Evolutionary conservation across 2,888 invertebrate species (phyloP), one percentile per base, ranked within the genome.

Genomic region (Smittia sp.): DNA sequence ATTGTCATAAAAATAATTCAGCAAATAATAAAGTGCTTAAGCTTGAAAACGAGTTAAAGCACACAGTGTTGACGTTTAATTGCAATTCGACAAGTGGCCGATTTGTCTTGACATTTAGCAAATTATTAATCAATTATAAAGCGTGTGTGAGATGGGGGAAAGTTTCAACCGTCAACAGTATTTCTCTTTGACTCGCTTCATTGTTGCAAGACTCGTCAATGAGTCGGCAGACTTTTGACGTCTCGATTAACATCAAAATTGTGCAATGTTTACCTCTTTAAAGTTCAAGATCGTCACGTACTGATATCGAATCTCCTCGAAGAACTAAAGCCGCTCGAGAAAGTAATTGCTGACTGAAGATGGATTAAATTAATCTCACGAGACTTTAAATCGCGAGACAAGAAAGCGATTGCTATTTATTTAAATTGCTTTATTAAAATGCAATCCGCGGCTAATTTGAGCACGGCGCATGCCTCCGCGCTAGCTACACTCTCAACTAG

Each of bases 401-500:
- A 63, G 25, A 63, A 46, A 46, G 15, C 13, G 15, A 46, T 46
- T n/a, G 46, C 25, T 22, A 63, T 25, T 63, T 24, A 63, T 25
- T 63, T 25, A 63, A 63, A 63, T 25, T 25, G 25, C 25, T n/a
- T 27, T 25, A 46, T 22, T 25, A 27, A 63, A 63, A 25, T 63
- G 63, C 63, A 63, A 63, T 63, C 63, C 25, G 24, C 24, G 27
- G 27, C 24, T 63, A 63, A 63, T 63, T 63, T 27, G 3, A 27
- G 22, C 18, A 7, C 11, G 15, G 46, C 15, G 46, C 46, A 27
- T 25, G 58, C 18, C 63, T 9, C 9, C n/a, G 25, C 20, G 25
- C n/a, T 7, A 63, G 18, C 58, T 22, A 25, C 63, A 63, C 63
- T 63, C 20, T 63, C 25, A 63, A 63, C 24, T 63, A 63, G 63